Percentiles rank a stretch among this genome's conserved stretches.
phyloP scores from a whole-genome alignment of 2,113 vertebrate genomes.

The Elachura formosa region DNA sequence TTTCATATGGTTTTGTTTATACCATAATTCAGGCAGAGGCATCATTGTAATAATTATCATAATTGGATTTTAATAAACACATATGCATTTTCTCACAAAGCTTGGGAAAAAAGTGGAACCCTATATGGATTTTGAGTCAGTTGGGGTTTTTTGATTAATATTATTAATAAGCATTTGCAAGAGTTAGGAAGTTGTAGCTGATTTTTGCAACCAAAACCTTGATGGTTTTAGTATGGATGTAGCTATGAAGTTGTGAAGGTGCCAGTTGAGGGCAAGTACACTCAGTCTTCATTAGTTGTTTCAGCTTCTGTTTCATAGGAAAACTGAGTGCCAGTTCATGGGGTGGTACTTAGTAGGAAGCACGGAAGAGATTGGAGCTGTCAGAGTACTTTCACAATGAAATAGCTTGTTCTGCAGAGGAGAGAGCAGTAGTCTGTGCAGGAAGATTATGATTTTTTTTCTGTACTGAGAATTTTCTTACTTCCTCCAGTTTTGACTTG shows the following conservation, averaged over 20 bases:
- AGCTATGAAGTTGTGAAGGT: background rate
- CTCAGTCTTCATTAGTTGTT: background rate
- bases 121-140: background rate
- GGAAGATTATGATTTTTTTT: background rate
- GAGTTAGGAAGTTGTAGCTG: background rate
- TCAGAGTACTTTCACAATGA: background rate
- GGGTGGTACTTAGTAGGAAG: background rate
- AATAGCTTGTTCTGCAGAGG: background rate
- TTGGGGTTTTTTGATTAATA: background rate
- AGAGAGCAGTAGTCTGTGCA: background rate
- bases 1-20: fast-evolving
- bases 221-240: background rate
- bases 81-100: background rate
- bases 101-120: background rate
- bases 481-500: background rate
- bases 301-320: background rate
- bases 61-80: background rate
- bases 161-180: background rate
- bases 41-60: background rate
- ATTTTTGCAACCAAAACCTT: background rate
- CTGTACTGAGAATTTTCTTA: background rate
- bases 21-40: background rate
- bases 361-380: background rate
- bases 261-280: fast-evolving
- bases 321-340: background rate